Conservation (phyloP, 2,113 vertebrate genomes). For the Clupea harengus region DNA sequence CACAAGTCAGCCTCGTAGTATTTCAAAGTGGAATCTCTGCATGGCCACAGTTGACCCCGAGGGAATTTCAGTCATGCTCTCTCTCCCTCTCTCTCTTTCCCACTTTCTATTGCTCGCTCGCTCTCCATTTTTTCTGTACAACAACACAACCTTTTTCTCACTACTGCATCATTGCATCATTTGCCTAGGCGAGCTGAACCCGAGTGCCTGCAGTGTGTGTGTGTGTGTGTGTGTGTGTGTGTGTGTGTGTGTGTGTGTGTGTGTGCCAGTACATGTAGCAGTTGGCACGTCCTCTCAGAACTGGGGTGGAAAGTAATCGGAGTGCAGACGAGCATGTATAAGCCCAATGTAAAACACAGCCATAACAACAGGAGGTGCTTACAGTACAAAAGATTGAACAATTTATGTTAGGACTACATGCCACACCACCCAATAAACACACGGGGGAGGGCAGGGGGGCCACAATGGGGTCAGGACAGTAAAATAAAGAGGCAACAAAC, state of each 20-base stretch:
- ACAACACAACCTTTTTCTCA: neutral
- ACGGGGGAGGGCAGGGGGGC: neutral
- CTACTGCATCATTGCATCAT: conserved; percentile 7
- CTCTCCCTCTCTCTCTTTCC: neutral
- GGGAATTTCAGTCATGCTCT: neutral
- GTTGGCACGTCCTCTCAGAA: conserved; percentile 7
- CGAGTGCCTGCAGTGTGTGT: neutral
- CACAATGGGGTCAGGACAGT: conserved; percentile 24
- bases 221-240: neutral
- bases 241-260: neutral
- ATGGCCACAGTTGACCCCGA: neutral
- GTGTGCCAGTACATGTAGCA: neutral
- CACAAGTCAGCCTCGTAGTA: conserved; percentile 13
- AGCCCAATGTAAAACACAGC: conserved; percentile 7
- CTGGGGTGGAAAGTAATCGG: conserved; percentile 11
- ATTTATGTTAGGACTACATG: conserved; percentile 21
- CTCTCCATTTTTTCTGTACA: neutral
- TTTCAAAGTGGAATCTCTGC: conserved; percentile 6
- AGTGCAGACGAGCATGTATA: neutral
- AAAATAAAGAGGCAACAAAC: conserved; percentile 15
- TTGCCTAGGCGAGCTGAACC: neutral
- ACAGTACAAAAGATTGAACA: conserved; percentile 18
- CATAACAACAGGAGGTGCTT: neutral
- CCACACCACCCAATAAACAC: conserved; percentile 17
- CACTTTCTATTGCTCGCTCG: neutral